Base-by-base conservation (phyloP, 2,113 vertebrate species). In the Noctilio leporinus region DNA sequence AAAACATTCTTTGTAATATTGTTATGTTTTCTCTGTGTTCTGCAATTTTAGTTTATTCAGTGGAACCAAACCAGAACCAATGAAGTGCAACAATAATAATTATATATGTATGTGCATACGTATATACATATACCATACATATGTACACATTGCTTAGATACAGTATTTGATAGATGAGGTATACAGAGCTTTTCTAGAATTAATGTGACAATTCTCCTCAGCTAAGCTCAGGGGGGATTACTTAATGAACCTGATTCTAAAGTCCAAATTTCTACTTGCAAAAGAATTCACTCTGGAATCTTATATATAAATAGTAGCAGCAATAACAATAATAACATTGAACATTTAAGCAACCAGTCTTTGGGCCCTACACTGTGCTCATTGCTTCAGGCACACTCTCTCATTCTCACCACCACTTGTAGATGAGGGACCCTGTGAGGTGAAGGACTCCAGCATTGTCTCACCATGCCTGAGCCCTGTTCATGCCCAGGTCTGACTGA, bases 21-120 rank as follows among this genome's bases (percentile, higher is more conserved):
- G 89, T 86, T 28, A 45, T 88, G 33, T 96, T 90, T 95, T 81
- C 38, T 86, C 55, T 78, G 22, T 78, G 38, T 80, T 86, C 87
- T 90, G 0, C 35, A 84, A 65, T 49, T 69, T 70, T 24, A 57
- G 55, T 40, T 62, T 89, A 38, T 95, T 70, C 43, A 80, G 0
- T 67, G 43, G 33, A 84, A 57, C 17, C 26, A 91, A 94, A 75
- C 10, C 33, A 53, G 87, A 88, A 45, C 76, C 67, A 93, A 35
- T 30, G 40, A 92, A 86, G 33, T 59, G 2, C 24, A 85, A 45
- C 69, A 87, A 62, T 77, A 59, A 49, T 86, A 55, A 70, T 65
- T 92, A 19, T 10, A 35, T 47, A 7, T 70, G 0, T 43, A 2
- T 57, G 3, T 81, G 10, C 28, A 4, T 28, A 7, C 45, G 7